phyloP scores from a whole-genome alignment of 2,888 invertebrate species.

The Pandemis corylana region DNA sequence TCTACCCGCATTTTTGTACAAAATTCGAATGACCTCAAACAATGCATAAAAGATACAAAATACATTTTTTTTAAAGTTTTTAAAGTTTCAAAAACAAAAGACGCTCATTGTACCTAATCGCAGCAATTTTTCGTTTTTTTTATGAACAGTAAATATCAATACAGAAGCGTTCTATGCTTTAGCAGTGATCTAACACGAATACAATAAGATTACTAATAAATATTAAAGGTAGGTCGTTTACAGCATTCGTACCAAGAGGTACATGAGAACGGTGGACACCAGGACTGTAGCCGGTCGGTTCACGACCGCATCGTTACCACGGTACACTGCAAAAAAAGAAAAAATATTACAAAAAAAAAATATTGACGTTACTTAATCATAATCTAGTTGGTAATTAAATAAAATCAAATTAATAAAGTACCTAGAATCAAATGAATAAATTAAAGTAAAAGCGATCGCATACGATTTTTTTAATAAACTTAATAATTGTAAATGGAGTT shows the following conservation, averaged over 20 bases:
- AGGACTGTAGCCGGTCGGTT: constrained; percentile 55
- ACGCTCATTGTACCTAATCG: constrained; percentile 7
- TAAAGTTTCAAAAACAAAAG: not conserved
- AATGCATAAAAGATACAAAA: constrained; percentile 8
- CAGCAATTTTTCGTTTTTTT: not conserved
- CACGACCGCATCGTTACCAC: constrained; percentile 56
- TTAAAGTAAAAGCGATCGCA: no score
- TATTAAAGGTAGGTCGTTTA: constrained; percentile 70
- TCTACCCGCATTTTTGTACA: constrained; percentile 11
- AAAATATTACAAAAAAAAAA: not conserved
- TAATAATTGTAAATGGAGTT: no score
- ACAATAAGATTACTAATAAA: constrained; percentile 66
- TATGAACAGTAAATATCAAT: constrained; percentile 28
- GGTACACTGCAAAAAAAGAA: constrained; percentile 63
- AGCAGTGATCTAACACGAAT: constrained; percentile 46
- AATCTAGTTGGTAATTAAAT: no score
- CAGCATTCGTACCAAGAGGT: constrained; percentile 74
- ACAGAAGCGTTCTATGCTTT: constrained; percentile 26
- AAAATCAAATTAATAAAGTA: no score
- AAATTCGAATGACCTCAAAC: constrained; percentile 3
- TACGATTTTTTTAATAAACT: no score
- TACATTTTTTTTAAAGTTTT: not conserved
- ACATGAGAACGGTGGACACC: constrained; percentile 67
- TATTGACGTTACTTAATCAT: no score
- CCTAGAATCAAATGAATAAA: no score